Evolutionary conservation across 2,888 invertebrate genomes (phyloP).

Genomic region (Callyntrura sp.): DNA sequence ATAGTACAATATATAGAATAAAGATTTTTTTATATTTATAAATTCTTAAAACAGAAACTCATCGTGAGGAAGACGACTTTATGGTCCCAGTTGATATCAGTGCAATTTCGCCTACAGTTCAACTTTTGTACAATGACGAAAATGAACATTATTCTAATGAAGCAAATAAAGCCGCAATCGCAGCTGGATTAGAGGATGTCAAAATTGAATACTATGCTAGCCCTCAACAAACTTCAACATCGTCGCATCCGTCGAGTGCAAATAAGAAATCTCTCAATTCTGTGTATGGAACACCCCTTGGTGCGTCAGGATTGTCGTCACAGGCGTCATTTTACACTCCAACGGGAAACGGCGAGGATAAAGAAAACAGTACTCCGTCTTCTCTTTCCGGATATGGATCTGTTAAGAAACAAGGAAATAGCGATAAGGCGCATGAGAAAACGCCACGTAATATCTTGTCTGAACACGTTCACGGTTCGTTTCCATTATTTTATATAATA

Average conservation of each 20-base stretch:
- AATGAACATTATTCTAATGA: slow-evolving; percentile 51
- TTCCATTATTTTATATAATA: background rate
- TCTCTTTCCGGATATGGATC: background rate
- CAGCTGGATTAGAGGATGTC: slow-evolving; percentile 66
- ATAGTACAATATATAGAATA: no score
- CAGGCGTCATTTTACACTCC: slow-evolving; percentile 68
- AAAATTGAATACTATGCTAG: slow-evolving; percentile 74
- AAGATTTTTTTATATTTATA: no score
- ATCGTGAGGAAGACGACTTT: slow-evolving; percentile 81
- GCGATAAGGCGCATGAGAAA: slow-evolving; percentile 26
- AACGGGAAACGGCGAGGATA: slow-evolving; percentile 60
- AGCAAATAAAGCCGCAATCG: slow-evolving; percentile 48
- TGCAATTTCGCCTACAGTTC: slow-evolving; percentile 73
- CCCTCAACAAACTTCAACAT: slow-evolving; percentile 34
- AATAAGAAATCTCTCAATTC: slow-evolving; percentile 27
- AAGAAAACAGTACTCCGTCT: slow-evolving; percentile 62
- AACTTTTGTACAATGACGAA: slow-evolving; percentile 51
- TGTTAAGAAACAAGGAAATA: no score
- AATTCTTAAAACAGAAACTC: slow-evolving; percentile 80
- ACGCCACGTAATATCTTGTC: background rate
- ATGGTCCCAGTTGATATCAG: slow-evolving; percentile 74
- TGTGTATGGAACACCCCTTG: slow-evolving; percentile 42
- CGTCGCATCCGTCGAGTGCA: slow-evolving; percentile 37
- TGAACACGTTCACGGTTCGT: background rate
- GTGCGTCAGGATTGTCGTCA: background rate